Evolutionary conservation across 2,797 vertebrate genomes (phyloP).

Genomic region (Megalops cyprinoides): DNA sequence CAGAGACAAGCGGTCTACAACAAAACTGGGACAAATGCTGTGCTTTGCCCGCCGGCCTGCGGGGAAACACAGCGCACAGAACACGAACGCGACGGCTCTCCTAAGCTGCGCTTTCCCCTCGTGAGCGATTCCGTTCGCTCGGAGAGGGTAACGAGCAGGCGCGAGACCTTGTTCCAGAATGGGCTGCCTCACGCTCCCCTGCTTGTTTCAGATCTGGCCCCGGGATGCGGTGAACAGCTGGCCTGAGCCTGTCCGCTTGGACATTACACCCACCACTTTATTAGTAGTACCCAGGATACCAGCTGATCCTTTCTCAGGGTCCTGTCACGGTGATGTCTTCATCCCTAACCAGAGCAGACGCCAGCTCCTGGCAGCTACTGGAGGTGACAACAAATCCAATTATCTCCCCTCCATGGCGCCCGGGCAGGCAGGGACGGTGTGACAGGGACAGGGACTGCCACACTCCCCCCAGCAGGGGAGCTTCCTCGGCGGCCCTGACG

Average conservation of each 20-base stretch:
- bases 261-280: constrained; percentile 90
- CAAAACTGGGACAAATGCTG: neutral
- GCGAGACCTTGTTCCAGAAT: neutral
- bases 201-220: constrained; percentile 33
- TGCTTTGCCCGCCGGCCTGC: neutral
- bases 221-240: constrained; percentile 87
- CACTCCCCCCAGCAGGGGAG: constrained; percentile 73
- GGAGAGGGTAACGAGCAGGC: neutral
- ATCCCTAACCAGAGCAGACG: constrained; percentile 98
- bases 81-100: neutral
- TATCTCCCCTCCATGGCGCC: constrained; percentile 94
- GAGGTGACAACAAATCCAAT: constrained; percentile 99
- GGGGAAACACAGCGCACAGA: neutral
- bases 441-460: constrained; percentile 77
- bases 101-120: neutral
- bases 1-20: neutral
- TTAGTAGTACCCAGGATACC: constrained; percentile 92
- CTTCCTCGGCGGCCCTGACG: constrained; percentile 48
- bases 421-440: constrained; percentile 60
- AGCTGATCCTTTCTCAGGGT: constrained; percentile 96
- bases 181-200: neutral
- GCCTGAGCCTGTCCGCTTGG: constrained; percentile 84
- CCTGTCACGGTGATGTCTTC: constrained; percentile 99
- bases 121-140: neutral
- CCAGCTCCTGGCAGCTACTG: constrained; percentile 92